These are phyloP conservation scores for Orthosia gracilis DNA, from an alignment of 2,888 invertebrate species.

Conservation along the genomic window DNA sequence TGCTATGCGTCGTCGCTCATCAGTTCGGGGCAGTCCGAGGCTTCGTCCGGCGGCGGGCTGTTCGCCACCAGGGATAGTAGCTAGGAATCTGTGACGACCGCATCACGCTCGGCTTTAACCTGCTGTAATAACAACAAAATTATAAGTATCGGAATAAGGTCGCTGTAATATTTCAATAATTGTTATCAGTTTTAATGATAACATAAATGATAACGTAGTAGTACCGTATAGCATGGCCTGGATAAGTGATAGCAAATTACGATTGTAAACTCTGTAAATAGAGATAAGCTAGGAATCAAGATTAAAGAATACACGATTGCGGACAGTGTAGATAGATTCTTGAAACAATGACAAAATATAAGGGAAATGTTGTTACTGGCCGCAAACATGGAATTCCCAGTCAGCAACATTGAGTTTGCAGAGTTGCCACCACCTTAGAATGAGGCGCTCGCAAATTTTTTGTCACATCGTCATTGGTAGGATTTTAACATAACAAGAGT, in stretches of 20 bases:
- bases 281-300: conserved; percentile 13
- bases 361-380: too few relatives aligned
- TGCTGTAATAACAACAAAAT: conserved; percentile 86
- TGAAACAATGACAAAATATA: too few relatives aligned
- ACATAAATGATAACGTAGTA: conserved; percentile 7
- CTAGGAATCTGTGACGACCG: conserved; percentile 90
- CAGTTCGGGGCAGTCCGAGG: conserved; percentile 62
- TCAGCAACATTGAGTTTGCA: too few relatives aligned
- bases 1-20: conserved; percentile 51
- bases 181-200: conserved; percentile 39
- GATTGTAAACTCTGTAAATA: conserved; percentile 22
- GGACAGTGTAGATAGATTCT: not conserved
- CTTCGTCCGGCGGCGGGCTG: conserved; percentile 66
- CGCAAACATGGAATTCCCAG: too few relatives aligned
- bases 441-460: too few relatives aligned
- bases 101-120: conserved; percentile 94
- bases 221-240: not conserved
- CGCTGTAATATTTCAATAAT: conserved; percentile 18
- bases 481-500: too few relatives aligned
- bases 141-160: conserved; percentile 14
- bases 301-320: not conserved
- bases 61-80: conserved; percentile 79
- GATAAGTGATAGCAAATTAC: conserved; percentile 25
- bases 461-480: too few relatives aligned
- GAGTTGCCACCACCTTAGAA: too few relatives aligned